phyloP scores from a whole-genome alignment of 37 sponge, comb jelly and placozoan genomes.

The Geodia barretti region DNA sequence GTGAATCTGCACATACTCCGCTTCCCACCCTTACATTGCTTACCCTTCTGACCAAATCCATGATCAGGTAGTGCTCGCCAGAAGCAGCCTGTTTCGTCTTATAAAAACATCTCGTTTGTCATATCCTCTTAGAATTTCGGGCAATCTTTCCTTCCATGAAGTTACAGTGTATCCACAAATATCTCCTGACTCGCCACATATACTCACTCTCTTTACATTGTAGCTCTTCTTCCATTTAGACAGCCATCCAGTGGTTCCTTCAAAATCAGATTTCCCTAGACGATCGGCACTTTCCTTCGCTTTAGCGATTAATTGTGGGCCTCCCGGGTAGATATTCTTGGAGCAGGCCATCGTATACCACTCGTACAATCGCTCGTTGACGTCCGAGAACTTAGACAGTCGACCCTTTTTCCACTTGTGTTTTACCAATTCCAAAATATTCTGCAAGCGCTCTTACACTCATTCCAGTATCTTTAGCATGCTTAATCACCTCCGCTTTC shows the following conservation, averaged over 20 bases:
- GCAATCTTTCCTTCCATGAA: neutral
- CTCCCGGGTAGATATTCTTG: too few species aligned
- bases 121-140: neutral
- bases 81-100: slow-evolving; percentile 37
- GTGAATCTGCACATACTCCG: slow-evolving; percentile 53
- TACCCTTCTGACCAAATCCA: slow-evolving; percentile 53
- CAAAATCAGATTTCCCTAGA: too few species aligned
- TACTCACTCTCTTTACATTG: too few species aligned
- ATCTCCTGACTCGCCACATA: too few species aligned
- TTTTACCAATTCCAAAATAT: slow-evolving; percentile 44
- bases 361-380: too few species aligned
- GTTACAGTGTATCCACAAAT: too few species aligned
- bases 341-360: too few species aligned
- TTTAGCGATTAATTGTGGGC: too few species aligned
- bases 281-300: too few species aligned
- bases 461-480: neutral
- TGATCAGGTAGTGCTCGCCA: slow-evolving; percentile 46
- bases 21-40: slow-evolving; percentile 65
- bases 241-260: too few species aligned
- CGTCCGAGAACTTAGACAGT: too few species aligned
- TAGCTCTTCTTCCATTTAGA: too few species aligned
- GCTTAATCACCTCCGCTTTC: slow-evolving; percentile 12
- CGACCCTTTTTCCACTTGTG: slow-evolving; percentile 23
- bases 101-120: neutral
- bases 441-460: slow-evolving; percentile 30